These are phyloP conservation scores for Iguana delicatissima DNA, from an alignment of 2,797 vertebrate genomes.

Conservation along the genomic window DNA sequence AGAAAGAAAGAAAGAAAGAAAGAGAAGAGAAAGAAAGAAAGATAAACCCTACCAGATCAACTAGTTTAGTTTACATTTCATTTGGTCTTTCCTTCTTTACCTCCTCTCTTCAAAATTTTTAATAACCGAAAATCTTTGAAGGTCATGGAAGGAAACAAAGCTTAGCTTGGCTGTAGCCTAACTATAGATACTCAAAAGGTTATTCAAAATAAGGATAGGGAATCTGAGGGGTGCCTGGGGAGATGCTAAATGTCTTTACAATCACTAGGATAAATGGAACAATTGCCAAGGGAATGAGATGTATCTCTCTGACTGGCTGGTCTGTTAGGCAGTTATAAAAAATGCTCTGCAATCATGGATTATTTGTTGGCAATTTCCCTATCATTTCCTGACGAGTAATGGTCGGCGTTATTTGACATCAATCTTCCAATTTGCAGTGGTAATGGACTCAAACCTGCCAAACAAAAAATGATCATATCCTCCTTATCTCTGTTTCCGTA, in stretches of 20 bases:
- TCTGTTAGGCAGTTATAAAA: slow-evolving; percentile 57
- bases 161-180: background rate
- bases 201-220: slow-evolving; percentile 41
- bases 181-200: slow-evolving; percentile 7
- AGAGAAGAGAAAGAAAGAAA: background rate
- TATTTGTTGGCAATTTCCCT: slow-evolving; percentile 70
- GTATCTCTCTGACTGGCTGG: slow-evolving; percentile 62
- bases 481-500: slow-evolving; percentile 66
- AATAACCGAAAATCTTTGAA: background rate
- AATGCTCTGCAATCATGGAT: slow-evolving; percentile 59
- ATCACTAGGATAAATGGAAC: slow-evolving; percentile 39
- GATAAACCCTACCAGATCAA: background rate
- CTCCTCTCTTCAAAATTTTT: background rate
- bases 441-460: slow-evolving; percentile 73
- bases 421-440: slow-evolving; percentile 68
- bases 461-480: slow-evolving; percentile 68
- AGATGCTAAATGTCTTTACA: slow-evolving; percentile 50
- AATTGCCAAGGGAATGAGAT: slow-evolving; percentile 59
- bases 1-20: too few species aligned
- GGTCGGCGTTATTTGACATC: slow-evolving; percentile 71
- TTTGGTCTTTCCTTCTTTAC: background rate
- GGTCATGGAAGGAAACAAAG: background rate
- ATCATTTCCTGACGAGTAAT: slow-evolving; percentile 70
- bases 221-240: slow-evolving; percentile 20
- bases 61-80: background rate